Evolutionary conservation across 1,140 invertebrate genomes (phyloP).

Genomic region (Platorchestia sp.): DNA sequence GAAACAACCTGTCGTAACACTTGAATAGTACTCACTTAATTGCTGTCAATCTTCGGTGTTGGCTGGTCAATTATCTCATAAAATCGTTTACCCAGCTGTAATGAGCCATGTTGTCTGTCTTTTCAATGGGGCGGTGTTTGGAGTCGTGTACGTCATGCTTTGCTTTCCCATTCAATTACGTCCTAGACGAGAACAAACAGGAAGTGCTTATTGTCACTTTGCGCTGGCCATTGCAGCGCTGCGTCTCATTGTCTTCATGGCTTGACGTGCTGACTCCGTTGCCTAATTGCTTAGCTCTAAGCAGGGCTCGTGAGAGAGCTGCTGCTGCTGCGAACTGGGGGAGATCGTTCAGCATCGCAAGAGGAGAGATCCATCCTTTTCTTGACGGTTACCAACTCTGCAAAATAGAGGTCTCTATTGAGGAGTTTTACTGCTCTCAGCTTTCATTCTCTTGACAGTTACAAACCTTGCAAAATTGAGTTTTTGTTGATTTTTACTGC

Average conservation of each 20-base stretch:
- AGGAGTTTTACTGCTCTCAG: too few relatives aligned
- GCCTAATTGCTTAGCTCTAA: background rate
- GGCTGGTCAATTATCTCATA: background rate
- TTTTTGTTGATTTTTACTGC: too few relatives aligned
- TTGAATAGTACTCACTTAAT: background rate
- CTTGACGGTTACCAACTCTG: background rate
- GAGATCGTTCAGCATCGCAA: background rate
- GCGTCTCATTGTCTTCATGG: background rate
- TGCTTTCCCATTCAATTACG: background rate
- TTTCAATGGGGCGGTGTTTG: background rate
- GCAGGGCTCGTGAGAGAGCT: background rate
- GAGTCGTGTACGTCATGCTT: background rate
- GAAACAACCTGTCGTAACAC: background rate
- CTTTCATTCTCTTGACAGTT: too few relatives aligned
- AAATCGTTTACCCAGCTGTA: background rate
- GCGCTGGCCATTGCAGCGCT: background rate
- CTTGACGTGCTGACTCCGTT: background rate
- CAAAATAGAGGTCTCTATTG: background rate
- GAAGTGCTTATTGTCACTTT: background rate
- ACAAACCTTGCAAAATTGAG: too few relatives aligned
- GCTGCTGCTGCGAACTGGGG: background rate
- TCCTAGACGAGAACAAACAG: background rate
- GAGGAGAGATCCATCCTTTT: background rate
- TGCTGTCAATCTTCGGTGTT: background rate
- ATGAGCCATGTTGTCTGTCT: background rate